Evolutionary conservation across 1,140 invertebrate genomes (phyloP).

Genomic region (Macrobrachium nipponense): DNA sequence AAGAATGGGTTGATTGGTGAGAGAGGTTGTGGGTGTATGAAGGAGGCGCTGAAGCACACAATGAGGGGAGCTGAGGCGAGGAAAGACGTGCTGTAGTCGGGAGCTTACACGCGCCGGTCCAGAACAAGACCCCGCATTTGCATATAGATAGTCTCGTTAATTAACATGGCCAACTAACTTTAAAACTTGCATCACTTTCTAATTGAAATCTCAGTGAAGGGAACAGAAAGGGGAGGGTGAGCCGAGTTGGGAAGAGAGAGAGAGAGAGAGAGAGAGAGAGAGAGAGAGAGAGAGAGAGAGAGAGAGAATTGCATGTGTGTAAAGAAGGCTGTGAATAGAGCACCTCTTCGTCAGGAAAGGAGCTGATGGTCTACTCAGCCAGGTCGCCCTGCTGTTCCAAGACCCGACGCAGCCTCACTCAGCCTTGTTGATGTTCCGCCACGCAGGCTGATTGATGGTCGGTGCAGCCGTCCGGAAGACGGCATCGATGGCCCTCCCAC

Average conservation of each 20-base stretch:
- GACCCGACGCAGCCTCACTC: too few species aligned
- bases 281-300: slow-evolving; percentile 33
- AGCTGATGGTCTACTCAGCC: too few species aligned
- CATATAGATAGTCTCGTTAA: slow-evolving; percentile 56
- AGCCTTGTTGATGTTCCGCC: too few species aligned
- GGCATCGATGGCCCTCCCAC: too few species aligned
- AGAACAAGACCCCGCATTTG: slow-evolving; percentile 49
- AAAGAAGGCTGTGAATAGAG: too few species aligned
- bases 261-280: too few species aligned
- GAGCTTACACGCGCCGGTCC: slow-evolving; percentile 18
- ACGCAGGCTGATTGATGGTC: too few species aligned
- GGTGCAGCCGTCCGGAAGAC: too few species aligned
- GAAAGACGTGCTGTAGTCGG: not conserved
- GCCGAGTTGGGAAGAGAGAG: not conserved
- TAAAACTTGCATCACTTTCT: slow-evolving; percentile 59
- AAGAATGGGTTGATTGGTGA: not conserved
- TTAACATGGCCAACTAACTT: slow-evolving; percentile 56
- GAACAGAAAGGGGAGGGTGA: not conserved
- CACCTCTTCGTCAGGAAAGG: too few species aligned
- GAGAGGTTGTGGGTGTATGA: not conserved
- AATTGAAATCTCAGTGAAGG: slow-evolving; percentile 54
- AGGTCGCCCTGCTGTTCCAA: too few species aligned
- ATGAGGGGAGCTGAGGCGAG: not conserved
- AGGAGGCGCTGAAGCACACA: not conserved
- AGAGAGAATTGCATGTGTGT: slow-evolving; percentile 10